Evolutionary conservation across 2,888 invertebrate genomes (phyloP).

Genomic region (Ellobium chinense): DNA sequence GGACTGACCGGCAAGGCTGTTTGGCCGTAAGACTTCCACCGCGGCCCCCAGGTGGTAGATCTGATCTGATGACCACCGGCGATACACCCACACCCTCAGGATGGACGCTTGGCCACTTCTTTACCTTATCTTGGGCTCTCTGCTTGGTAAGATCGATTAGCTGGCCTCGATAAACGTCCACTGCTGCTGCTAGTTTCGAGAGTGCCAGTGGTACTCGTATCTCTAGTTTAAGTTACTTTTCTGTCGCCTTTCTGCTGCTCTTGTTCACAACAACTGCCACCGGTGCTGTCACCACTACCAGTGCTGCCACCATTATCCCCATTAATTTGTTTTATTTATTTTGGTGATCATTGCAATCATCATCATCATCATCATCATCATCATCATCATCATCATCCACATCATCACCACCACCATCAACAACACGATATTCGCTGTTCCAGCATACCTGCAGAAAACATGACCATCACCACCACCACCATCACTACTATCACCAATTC

Average conservation of each 20-base stretch:
- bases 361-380: background rate
- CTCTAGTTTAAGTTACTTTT: background rate
- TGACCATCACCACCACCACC: too few species aligned
- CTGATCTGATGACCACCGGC: background rate
- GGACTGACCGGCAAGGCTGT: too few species aligned
- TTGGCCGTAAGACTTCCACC: too few species aligned
- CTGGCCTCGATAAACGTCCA: too few species aligned
- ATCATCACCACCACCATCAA: background rate
- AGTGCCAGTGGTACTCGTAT: background rate
- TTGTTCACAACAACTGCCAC: background rate
- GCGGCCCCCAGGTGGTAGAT: too few species aligned
- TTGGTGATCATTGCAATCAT: background rate
- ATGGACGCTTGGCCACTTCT: background rate
- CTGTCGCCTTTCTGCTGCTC: background rate
- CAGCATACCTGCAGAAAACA: too few species aligned
- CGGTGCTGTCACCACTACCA: too few species aligned
- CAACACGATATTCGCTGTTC: too few species aligned
- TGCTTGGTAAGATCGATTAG: background rate
- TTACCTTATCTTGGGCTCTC: background rate
- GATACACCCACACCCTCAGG: background rate
- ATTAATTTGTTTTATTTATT: background rate
- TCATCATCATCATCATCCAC: background rate
- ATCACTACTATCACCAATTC: too few species aligned
- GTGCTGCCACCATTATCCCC: too few species aligned
- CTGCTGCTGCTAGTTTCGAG: too few species aligned